A percentile compares a stretch with the other conserved stretches of the same genome.
Evolutionary conservation across 2,113 vertebrate genomes (phyloP).

Genomic region (Hemiscyllium ocellatum): DNA sequence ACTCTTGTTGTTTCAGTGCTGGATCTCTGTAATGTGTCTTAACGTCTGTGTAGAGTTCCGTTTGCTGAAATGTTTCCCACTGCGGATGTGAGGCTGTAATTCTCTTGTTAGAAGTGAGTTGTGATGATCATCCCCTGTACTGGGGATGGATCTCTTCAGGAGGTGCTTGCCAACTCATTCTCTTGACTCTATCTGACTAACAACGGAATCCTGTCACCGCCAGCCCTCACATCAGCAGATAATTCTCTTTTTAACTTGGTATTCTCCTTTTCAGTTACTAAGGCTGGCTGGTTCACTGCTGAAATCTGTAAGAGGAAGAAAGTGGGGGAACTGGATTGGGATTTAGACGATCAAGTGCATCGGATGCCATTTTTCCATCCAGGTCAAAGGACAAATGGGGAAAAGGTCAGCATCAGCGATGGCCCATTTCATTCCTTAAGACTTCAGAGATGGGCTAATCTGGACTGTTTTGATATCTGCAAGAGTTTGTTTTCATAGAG

Average conservation of each 20-base stretch:
- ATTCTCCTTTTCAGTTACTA: constrained; percentile 30
- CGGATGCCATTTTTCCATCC: not conserved
- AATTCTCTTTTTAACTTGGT: not conserved
- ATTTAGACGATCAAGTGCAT: not conserved
- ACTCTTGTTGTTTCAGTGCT: constrained; percentile 28
- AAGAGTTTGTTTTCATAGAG: constrained; percentile 23
- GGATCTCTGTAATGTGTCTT: constrained; percentile 36
- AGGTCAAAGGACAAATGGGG: not conserved
- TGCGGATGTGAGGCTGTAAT: not conserved
- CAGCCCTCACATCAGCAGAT: not conserved
- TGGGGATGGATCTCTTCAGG: not conserved
- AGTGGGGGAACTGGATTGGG: not conserved
- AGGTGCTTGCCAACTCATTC: not conserved
- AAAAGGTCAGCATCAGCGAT: not conserved
- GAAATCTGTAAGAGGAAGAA: not conserved
- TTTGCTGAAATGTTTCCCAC: constrained; percentile 32
- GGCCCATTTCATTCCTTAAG: constrained; percentile 19
- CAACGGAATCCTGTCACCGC: not conserved
- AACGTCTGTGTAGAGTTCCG: constrained; percentile 25
- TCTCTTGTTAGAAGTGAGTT: constrained; percentile 13
- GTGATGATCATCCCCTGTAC: not conserved
- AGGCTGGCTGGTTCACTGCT: constrained; percentile 12
- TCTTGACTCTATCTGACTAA: not conserved
- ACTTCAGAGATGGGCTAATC: not conserved
- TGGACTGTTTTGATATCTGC: constrained; percentile 34